Conservation (phyloP, 2,888 invertebrate genomes). For the Chrysopilus asiliformis region DNA sequence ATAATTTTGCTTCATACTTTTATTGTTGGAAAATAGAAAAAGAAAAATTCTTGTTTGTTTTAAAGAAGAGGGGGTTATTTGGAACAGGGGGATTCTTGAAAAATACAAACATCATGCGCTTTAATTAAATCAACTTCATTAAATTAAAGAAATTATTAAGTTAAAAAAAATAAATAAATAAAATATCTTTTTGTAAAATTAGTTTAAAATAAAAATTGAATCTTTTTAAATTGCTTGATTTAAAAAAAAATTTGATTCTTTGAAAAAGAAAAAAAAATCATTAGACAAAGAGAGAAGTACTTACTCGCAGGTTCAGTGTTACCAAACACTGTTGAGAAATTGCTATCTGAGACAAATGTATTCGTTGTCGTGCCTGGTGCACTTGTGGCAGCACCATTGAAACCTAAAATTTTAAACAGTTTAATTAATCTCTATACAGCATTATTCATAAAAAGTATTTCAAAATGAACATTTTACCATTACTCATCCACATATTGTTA, state of each 20-base stretch:
- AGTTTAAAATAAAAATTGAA: constrained; percentile 7
- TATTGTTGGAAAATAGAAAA: too few species aligned
- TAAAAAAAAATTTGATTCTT: neutral
- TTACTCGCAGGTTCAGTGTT: constrained; percentile 54
- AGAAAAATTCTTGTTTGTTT: too few species aligned
- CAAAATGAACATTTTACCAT: constrained; percentile 25
- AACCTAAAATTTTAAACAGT: constrained; percentile 26
- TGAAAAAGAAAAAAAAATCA: constrained; percentile 3
- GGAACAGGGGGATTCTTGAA: too few species aligned
- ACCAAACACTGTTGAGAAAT: constrained; percentile 80
- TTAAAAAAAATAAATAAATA: too few species aligned
- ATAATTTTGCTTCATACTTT: too few species aligned
- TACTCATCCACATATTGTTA: constrained; percentile 39
- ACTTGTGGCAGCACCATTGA: constrained; percentile 30
- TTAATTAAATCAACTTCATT: too few species aligned
- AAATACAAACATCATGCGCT: too few species aligned
- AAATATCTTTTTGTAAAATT: too few species aligned
- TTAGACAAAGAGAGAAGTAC: constrained; percentile 31
- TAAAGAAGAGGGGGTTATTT: too few species aligned
- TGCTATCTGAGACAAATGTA: constrained; percentile 72
- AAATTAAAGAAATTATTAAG: too few species aligned
- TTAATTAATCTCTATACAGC: neutral
- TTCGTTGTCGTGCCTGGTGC: constrained; percentile 33
- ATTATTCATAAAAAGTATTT: neutral
- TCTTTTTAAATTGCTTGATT: too few species aligned